Percentiles rank a stretch among this genome's conserved stretches.
Conservation (phyloP, 2,888 invertebrate genomes). For the Hydroisotoma schaefferi region DNA sequence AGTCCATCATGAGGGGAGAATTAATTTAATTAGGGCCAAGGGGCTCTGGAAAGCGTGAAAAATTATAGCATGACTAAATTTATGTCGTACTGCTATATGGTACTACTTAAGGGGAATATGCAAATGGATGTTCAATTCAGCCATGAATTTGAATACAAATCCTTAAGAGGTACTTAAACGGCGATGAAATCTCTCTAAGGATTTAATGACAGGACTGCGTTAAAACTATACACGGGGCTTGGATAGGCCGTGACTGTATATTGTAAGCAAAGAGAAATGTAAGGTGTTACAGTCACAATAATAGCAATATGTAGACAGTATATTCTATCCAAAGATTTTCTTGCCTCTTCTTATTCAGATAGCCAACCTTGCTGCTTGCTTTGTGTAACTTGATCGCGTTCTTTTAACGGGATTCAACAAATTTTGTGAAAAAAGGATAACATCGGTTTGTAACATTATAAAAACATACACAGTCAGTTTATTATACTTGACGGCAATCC, state of each 20-base stretch:
- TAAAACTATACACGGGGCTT: background rate
- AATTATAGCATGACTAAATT: constrained; percentile 14
- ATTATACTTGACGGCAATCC: too few relatives aligned
- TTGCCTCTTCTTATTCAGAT: too few relatives aligned
- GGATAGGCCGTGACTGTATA: background rate
- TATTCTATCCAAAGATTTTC: background rate
- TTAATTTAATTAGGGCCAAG: constrained; percentile 2
- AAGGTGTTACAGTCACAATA: too few relatives aligned
- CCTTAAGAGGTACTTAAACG: constrained; percentile 6
- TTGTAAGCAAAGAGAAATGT: too few relatives aligned
- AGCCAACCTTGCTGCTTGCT: too few relatives aligned
- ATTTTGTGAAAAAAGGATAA: too few relatives aligned
- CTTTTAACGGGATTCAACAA: too few relatives aligned
- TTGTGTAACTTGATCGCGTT: too few relatives aligned
- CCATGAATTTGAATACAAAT: constrained; percentile 2
- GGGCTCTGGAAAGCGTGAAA: background rate
- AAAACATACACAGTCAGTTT: too few relatives aligned
- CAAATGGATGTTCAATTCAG: constrained; percentile 12
- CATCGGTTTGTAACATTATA: too few relatives aligned
- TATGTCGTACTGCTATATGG: background rate
- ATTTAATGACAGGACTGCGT: constrained; percentile 9
- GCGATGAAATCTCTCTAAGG: constrained; percentile 7
- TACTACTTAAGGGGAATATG: constrained; percentile 14
- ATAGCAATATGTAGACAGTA: background rate
- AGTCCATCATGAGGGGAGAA: background rate